Evolutionary conservation across 2,797 vertebrate species (phyloP).

Genomic region (Staurois parvus): DNA sequence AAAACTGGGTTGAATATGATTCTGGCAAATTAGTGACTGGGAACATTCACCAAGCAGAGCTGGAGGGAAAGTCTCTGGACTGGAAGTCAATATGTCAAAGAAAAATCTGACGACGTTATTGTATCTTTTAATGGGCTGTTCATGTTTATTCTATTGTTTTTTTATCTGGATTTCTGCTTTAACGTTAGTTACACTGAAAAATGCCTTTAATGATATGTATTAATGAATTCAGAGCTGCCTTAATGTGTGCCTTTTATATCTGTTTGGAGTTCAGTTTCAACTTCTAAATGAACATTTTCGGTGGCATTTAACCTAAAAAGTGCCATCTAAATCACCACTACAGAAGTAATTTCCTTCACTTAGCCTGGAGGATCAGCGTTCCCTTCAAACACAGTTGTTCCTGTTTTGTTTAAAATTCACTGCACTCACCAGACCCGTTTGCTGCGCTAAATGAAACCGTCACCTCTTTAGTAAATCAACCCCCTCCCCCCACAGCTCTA

Average conservation of each 20-base stretch:
- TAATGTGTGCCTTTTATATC: neutral
- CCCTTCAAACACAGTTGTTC: neutral
- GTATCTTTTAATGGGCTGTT: no score
- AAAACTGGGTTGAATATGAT: no score
- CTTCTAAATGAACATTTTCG: neutral
- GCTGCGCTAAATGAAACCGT: neutral
- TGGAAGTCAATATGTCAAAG: no score
- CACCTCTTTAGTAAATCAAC: neutral
- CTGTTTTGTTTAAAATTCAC: neutral
- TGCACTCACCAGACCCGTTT: neutral
- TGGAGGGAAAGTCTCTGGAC: no score
- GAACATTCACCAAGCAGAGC: no score
- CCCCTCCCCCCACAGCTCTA: neutral
- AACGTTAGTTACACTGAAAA: no score
- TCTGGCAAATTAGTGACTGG: no score
- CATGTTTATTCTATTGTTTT: no score
- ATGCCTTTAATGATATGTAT: no score
- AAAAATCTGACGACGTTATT: no score
- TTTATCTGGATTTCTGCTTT: no score
- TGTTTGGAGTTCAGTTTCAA: neutral
- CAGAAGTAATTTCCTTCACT: neutral
- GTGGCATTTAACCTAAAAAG: neutral
- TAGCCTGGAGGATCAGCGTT: neutral
- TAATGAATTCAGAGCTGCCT: no score
- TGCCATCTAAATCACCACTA: neutral